Conservation (phyloP, 2,888 invertebrate species). For the Geotrupes spiniger region DNA sequence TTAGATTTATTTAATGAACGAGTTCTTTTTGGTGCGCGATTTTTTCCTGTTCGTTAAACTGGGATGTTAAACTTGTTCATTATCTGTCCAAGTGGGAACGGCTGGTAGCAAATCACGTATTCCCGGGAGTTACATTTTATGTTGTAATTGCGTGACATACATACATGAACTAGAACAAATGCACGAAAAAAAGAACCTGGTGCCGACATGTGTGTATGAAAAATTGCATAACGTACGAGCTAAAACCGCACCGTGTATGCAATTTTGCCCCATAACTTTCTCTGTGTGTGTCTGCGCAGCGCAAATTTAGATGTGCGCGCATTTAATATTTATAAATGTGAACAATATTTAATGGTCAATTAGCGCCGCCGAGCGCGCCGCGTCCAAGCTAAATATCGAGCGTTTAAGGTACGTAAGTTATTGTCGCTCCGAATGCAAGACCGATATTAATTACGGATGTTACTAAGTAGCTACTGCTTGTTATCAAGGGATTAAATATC, state of each 20-base stretch:
- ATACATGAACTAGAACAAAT: too few species aligned
- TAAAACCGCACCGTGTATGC: too few species aligned
- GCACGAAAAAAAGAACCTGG: too few species aligned
- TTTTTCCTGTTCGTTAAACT: background rate
- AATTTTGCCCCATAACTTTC: background rate
- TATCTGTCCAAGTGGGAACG: too few species aligned
- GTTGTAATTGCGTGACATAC: too few species aligned
- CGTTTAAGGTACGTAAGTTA: constrained; percentile 8
- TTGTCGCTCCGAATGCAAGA: constrained; percentile 10
- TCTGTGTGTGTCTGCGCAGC: background rate
- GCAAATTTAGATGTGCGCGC: constrained; percentile 1
- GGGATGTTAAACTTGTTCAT: too few species aligned
- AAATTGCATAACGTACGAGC: too few species aligned
- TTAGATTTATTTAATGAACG: too few species aligned
- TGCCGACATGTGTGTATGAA: too few species aligned
- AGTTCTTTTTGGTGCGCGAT: background rate
- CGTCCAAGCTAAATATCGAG: constrained; percentile 14
- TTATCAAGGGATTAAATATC: constrained; percentile 21
- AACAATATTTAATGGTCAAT: constrained; percentile 19
- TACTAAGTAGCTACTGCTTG: constrained; percentile 19
- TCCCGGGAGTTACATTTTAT: too few species aligned
- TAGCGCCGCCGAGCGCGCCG: constrained; percentile 10
- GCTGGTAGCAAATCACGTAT: too few species aligned
- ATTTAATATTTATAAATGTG: constrained; percentile 19
- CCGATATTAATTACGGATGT: constrained; percentile 19